These are phyloP conservation scores for Sebastes ruberrimus DNA, from an alignment of 2,797 vertebrate genomes.

Conservation along the genomic window DNA sequence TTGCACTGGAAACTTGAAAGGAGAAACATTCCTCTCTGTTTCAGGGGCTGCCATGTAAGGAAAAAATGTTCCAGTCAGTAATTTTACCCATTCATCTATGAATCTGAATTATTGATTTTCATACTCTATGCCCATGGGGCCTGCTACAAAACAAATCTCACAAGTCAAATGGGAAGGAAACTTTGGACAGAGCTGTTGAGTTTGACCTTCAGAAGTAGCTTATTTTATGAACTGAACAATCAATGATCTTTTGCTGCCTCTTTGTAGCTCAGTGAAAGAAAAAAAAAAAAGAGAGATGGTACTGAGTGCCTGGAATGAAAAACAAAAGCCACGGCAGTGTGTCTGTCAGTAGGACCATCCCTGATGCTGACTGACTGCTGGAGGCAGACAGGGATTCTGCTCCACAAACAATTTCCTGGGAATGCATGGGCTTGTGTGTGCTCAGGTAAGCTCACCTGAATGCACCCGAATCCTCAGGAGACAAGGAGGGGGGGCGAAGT, in stretches of 20 bases:
- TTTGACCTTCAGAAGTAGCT: conserved; percentile 23
- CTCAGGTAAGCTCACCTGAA: conserved; percentile 77
- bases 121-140: conserved; percentile 1
- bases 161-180: conserved; percentile 3
- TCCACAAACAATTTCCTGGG: conserved; percentile 68
- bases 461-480: conserved; percentile 55
- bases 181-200: neutral
- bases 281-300: conserved; percentile 9
- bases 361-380: conserved; percentile 67
- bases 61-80: conserved; percentile 19
- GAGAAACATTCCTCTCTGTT: conserved; percentile 16
- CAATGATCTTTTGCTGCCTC: conserved; percentile 27
- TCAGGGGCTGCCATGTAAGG: conserved; percentile 14
- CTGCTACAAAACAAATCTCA: conserved; percentile 17
- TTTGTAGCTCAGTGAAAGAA: conserved; percentile 23
- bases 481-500: conserved; percentile 37
- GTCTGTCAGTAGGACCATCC: conserved; percentile 67
- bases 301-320: conserved; percentile 52
- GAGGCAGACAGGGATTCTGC: conserved; percentile 60
- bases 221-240: conserved; percentile 23
- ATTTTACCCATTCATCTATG: conserved; percentile 21
- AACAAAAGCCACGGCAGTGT: conserved; percentile 50
- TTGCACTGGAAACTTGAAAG: neutral
- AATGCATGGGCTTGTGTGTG: conserved; percentile 65
- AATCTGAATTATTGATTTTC: conserved; percentile 42